Conservation (phyloP, 2,113 vertebrate species). For the Ochotona princeps region DNA sequence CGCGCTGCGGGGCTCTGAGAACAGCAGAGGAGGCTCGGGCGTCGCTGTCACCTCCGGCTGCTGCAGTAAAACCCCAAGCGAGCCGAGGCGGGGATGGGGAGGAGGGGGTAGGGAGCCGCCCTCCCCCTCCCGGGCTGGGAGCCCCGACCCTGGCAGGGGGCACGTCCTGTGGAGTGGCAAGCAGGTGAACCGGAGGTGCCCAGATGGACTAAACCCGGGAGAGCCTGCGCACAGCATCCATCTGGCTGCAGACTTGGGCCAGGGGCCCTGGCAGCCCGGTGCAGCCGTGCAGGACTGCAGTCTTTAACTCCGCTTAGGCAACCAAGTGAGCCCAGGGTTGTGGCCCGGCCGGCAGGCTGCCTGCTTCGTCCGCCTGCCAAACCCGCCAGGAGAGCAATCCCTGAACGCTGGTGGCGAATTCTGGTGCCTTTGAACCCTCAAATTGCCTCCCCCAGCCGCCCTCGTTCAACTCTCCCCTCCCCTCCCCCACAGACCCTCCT, state of each 20-base stretch:
- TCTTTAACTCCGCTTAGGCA: background rate
- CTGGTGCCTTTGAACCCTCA: background rate
- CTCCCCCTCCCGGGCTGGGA: background rate
- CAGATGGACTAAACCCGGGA: background rate
- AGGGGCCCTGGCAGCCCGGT: background rate
- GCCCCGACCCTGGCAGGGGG: slow-evolving; percentile 14
- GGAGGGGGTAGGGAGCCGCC: slow-evolving; percentile 25
- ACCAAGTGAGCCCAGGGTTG: background rate
- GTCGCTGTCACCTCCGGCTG: slow-evolving; percentile 68
- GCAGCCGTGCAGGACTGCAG: background rate
- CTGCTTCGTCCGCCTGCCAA: background rate
- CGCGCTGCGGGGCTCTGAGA: background rate
- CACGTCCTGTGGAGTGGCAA: background rate
- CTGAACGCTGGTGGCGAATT: background rate
- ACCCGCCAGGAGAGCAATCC: background rate
- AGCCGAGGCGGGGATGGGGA: slow-evolving; percentile 25
- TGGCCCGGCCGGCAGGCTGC: background rate
- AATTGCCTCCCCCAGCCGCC: background rate
- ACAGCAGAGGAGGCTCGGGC: slow-evolving; percentile 7
- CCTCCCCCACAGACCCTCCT: background rate
- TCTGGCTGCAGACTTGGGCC: background rate
- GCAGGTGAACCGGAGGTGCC: background rate
- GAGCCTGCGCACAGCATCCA: background rate
- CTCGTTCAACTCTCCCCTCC: background rate
- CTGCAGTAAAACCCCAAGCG: slow-evolving; percentile 66